Evolutionary conservation across 2,888 invertebrate species (phyloP).

Genomic region (Glaucopsyche alexis): DNA sequence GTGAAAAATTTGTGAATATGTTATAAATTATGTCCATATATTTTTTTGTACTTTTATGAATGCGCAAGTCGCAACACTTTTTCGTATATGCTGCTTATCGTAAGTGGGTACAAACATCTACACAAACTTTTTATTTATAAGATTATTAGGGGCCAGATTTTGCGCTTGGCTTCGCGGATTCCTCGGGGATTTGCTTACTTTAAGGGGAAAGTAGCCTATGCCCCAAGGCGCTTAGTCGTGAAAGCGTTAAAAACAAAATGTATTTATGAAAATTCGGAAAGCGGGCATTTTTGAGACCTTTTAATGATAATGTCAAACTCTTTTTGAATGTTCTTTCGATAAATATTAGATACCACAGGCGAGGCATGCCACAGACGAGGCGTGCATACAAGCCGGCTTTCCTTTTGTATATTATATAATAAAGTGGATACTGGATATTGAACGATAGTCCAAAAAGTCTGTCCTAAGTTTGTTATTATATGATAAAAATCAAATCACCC

Average conservation of each 20-base stretch:
- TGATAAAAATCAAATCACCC: background rate
- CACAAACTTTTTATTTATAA: conserved; percentile 26
- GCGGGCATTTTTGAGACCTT: background rate
- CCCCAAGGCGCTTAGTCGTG: conserved; percentile 11
- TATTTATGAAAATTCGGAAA: background rate
- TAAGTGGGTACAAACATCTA: background rate
- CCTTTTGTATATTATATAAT: no score
- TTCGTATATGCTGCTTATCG: background rate
- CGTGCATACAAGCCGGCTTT: no score
- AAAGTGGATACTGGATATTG: no score
- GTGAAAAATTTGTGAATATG: background rate
- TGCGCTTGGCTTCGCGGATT: conserved; percentile 17
- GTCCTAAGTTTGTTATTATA: no score
- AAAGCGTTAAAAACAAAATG: conserved; percentile 17
- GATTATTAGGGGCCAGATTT: conserved; percentile 19
- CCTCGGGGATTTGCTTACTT: conserved; percentile 22
- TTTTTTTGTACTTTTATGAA: background rate
- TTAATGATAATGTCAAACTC: background rate
- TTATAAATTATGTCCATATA: background rate
- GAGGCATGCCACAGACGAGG: no score
- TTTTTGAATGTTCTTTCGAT: no score
- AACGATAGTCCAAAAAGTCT: no score
- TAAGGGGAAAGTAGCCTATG: conserved; percentile 15
- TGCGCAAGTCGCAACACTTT: background rate
- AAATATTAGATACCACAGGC: no score